Evolutionary conservation across 2,888 invertebrate species (phyloP).

Genomic region (Drosophila pseudotalamancana): DNA sequence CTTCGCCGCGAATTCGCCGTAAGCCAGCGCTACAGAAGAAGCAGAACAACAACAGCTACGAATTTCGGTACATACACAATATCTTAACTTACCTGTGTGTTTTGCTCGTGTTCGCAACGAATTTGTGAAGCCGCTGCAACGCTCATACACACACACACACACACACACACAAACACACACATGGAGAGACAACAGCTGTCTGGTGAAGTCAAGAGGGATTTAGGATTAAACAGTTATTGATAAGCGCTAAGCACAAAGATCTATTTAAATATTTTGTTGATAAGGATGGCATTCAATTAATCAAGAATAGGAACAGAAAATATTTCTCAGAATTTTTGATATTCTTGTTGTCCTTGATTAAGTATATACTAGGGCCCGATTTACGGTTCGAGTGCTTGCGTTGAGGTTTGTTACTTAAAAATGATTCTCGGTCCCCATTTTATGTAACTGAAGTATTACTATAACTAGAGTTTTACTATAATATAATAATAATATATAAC

Average conservation of each 20-base stretch:
- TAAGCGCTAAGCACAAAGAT: slow-evolving; percentile 10
- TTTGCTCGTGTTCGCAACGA: slow-evolving; percentile 43
- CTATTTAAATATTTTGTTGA: slow-evolving; percentile 9
- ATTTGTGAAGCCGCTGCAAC: slow-evolving; percentile 43
- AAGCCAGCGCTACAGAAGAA: slow-evolving; percentile 2
- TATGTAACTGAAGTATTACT: no score
- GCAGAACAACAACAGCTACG: slow-evolving; percentile 39
- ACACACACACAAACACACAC: not conserved
- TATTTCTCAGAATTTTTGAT: not conserved
- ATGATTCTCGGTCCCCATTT: no score
- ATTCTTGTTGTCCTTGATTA: no score
- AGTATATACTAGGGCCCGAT: no score
- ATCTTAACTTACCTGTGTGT: slow-evolving; percentile 40
- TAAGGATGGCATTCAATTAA: not conserved
- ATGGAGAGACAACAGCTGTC: slow-evolving; percentile 29
- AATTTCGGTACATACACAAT: slow-evolving; percentile 51
- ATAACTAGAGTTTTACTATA: no score
- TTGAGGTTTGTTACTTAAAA: no score
- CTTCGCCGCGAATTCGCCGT: slow-evolving; percentile 64
- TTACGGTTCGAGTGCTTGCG: no score
- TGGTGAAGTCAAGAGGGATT: slow-evolving; percentile 42
- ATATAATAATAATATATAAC: no score
- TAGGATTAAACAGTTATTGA: slow-evolving; percentile 35
- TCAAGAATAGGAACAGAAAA: not conserved
- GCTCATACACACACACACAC: not conserved